Evolutionary conservation across 2,888 invertebrate genomes (phyloP).

Genomic region (Cremastinae sp.): DNA sequence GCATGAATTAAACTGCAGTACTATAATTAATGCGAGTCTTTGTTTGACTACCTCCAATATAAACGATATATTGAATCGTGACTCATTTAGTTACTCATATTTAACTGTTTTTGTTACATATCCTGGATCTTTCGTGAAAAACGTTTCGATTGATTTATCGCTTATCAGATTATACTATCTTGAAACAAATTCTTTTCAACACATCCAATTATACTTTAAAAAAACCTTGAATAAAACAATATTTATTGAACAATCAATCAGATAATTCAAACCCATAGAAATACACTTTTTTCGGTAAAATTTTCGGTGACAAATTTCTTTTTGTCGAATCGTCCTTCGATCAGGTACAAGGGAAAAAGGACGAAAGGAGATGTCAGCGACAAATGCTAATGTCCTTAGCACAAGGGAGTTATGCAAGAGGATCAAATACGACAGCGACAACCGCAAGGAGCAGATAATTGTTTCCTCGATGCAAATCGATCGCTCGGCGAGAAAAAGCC

Average conservation of each 20-base stretch:
- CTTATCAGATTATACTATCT: neutral
- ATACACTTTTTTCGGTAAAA: no score
- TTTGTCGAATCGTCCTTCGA: no score
- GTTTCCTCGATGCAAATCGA: conserved; percentile 72
- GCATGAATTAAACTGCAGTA: conserved; percentile 22
- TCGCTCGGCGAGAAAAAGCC: conserved; percentile 68
- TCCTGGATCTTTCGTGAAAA: conserved; percentile 20
- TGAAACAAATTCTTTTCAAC: no score
- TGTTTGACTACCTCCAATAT: conserved; percentile 30
- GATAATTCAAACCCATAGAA: no score
- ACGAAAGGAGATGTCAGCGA: neutral
- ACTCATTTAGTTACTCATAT: conserved; percentile 50
- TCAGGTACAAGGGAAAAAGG: neutral
- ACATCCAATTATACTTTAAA: no score
- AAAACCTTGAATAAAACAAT: no score
- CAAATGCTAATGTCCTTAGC: conserved; percentile 66
- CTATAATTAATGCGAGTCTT: conserved; percentile 27
- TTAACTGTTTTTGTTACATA: conserved; percentile 16
- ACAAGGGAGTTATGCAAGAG: conserved; percentile 67
- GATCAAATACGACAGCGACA: conserved; percentile 15
- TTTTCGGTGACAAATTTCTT: no score
- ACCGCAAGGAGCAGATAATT: conserved; percentile 65
- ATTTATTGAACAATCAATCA: no score
- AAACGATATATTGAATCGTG: conserved; percentile 24
- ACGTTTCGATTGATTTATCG: neutral